These are phyloP conservation scores for Pygocentrus nattereri DNA, from an alignment of 2,797 vertebrate genomes.

Conservation along the genomic window DNA sequence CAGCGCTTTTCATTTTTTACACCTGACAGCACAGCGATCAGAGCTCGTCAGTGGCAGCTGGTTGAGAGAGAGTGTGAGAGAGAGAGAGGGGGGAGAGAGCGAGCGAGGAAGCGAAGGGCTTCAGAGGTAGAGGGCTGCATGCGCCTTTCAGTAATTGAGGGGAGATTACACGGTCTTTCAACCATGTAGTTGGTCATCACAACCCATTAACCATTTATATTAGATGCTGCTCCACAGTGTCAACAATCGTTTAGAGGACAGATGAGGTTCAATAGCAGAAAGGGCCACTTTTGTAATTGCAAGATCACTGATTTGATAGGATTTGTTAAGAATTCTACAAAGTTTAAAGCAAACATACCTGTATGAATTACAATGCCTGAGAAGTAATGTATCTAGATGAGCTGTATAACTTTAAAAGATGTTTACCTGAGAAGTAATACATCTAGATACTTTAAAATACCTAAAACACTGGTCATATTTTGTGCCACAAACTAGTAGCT, in stretches of 20 bases:
- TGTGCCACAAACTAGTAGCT: slow-evolving; percentile 20
- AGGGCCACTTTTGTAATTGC: slow-evolving; percentile 43
- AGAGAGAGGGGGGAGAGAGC: slow-evolving; percentile 30
- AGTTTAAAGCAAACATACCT: not conserved
- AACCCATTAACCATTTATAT: slow-evolving; percentile 91
- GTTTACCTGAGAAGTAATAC: not conserved
- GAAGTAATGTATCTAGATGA: not conserved
- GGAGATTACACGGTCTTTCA: slow-evolving; percentile 94
- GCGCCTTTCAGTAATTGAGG: slow-evolving; percentile 94
- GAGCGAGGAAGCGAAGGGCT: slow-evolving; percentile 43
- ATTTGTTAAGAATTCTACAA: slow-evolving; percentile 38
- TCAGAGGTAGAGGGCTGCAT: slow-evolving; percentile 71
- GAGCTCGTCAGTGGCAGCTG: slow-evolving; percentile 87
- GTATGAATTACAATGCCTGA: not conserved
- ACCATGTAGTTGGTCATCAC: slow-evolving; percentile 95
- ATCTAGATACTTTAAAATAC: not conserved
- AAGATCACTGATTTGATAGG: slow-evolving; percentile 27
- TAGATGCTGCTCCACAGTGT: slow-evolving; percentile 93
- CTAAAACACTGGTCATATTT: slow-evolving; percentile 24
- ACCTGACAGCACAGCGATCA: slow-evolving; percentile 86
- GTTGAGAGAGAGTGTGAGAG: slow-evolving; percentile 64
- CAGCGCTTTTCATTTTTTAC: slow-evolving; percentile 90
- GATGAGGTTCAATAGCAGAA: slow-evolving; percentile 72
- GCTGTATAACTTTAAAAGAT: slow-evolving; percentile 22
- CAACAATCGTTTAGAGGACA: slow-evolving; percentile 90